Evolutionary conservation across 2,888 invertebrate genomes (phyloP), one percentile per base, ranked within the genome.

Genomic region (Cephus sareptanus): DNA sequence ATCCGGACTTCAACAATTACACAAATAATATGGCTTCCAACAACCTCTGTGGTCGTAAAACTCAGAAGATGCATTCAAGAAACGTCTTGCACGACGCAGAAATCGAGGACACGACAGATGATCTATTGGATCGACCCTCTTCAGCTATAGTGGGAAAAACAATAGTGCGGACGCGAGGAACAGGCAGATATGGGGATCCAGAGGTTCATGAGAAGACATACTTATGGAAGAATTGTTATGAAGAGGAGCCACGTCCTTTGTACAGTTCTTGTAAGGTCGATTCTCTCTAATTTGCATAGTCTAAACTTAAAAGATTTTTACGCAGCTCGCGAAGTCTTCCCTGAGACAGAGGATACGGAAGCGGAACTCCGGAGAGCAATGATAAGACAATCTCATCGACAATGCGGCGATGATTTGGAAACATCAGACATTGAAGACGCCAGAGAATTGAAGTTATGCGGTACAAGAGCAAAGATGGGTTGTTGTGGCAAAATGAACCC

Each of bases 191-290:
- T 23, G 35, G 13, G 9, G 23, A 37, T n/a, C 79, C 79, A 31
- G 79, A 76, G 70, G 34, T 77, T 12, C 35, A 69, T 1, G 79
- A 79, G 35, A 79, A 73, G 74, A 35, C 79, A n/a, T 37, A 76
- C 73, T 73, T 69, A 12, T 79, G 79, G 79, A 76, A 74, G 34
- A 76, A 79, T 56, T 68, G 33, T 30, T 31, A 68, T 3, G 75
- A 75, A 15, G 34, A 75, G 31, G 34, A 31, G 56, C 37, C 68
- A 40, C 31, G 68, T 35, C 68, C 75, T 31, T 69, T 30, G 69
- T 69, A 37, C 6, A 76, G 4, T 11, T 40, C 33, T 12, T 37
- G n/a, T 34, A 31, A 70, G 37, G n/a, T 31, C n/a, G 30, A 56
- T 15, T 56, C 2, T 56, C 23, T 15, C 9, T 23, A 23, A 56